Evolutionary conservation across 2,888 invertebrate genomes (phyloP), one percentile per base, ranked within the genome.

Genomic region (Caenorhabditis imperialis): DNA sequence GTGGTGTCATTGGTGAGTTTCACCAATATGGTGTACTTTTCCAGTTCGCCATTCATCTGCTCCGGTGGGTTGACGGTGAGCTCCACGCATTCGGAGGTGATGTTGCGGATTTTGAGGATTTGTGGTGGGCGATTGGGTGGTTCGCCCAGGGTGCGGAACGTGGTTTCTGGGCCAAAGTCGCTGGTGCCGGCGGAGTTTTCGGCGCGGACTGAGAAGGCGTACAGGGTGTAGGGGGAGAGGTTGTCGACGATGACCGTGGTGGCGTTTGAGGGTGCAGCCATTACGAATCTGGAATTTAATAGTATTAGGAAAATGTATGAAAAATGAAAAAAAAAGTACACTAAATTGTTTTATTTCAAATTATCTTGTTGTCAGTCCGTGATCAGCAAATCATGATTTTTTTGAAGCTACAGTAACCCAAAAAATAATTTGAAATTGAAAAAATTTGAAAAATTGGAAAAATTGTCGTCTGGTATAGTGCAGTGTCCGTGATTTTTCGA

Each of bases 121-220:
- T 67, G 53, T 4, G 86, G 83, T 18, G 84, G 61, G 12, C 47
- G 20, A 7, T 50, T 54, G 7, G 86, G 86, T 5, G 86, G 81
- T 63, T 79, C 77, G 35, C 85, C 86, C 8, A 79, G 54, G 10
- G 86, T 87, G 23, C 81, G 55, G 53, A 85, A 83, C 5, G 74
- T 75, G 0, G 76, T 75, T 57, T 86, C 86, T 1, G 82, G 82
- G 1, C 86, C 85, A 53, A 86, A 86, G 8, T 81, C 80, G 58
- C 85, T 84, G n/a, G 65, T 65, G 33, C 86, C 86, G 3, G 85
- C 87, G 1, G 75, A 75, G 58, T 86, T 86, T 71, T 86, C 86
- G 2, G 84, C 86, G 3, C 86, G 76, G 16, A 86, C 84, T 0
- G 81, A 69, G 50, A 81, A 81, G 14, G 77, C 65, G 48, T 81